Conservation (phyloP, 2,113 vertebrate genomes). For the Salvelinus namaycush region DNA sequence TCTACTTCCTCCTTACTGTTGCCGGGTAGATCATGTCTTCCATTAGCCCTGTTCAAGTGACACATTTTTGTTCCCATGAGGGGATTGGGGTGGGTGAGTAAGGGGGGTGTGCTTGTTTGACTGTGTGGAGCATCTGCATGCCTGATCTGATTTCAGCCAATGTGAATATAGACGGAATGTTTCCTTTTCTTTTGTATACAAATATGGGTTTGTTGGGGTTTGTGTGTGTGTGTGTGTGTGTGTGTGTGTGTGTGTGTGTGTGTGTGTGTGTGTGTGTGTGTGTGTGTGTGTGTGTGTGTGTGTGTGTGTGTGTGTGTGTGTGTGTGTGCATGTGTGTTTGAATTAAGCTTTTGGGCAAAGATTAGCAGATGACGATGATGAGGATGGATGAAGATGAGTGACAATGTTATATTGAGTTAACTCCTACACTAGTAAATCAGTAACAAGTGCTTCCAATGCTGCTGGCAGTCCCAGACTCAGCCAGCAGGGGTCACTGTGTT, state of each 20-base stretch:
- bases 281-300: too few relatives aligned
- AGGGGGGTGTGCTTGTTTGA: conserved; percentile 9
- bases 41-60: conserved; percentile 39
- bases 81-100: neutral
- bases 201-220: conserved; percentile 12
- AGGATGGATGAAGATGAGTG: conserved; percentile 12
- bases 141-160: conserved; percentile 52
- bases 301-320: too few relatives aligned
- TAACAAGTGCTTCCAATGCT: conserved; percentile 56
- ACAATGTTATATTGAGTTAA: conserved; percentile 16
- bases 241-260: too few relatives aligned
- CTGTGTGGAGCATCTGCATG: conserved; percentile 42
- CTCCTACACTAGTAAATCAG: conserved; percentile 19
- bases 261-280: too few relatives aligned
- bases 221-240: neutral
- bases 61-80: too few relatives aligned
- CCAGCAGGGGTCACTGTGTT: conserved; percentile 15
- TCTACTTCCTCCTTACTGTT: conserved; percentile 52
- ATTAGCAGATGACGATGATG: neutral
- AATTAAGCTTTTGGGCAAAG: neutral
- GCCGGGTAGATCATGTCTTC: conserved; percentile 68
- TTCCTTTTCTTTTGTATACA: conserved; percentile 37
- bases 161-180: conserved; percentile 32
- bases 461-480: conserved; percentile 31
- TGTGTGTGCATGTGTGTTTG: conserved; percentile 3